Conservation (phyloP, 2,888 invertebrate species). For the Agriotes lineatus region DNA sequence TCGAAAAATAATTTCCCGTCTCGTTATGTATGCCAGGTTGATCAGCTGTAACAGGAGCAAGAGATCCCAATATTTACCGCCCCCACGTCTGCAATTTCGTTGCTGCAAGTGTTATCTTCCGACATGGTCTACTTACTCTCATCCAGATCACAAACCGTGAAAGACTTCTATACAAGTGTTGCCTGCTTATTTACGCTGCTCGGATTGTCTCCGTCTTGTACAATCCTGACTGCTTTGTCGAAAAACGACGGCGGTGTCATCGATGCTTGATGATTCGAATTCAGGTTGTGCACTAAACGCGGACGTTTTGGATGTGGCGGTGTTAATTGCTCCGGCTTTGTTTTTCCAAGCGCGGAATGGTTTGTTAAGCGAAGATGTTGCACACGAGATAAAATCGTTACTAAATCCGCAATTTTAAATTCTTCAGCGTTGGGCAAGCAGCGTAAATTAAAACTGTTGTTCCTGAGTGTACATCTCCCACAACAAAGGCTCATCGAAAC, state of each 20-base stretch:
- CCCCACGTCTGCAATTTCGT: not conserved
- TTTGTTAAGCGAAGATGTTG: too few relatives aligned
- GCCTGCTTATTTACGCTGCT: conserved; percentile 17
- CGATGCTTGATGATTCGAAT: not conserved
- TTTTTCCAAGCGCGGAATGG: too few relatives aligned
- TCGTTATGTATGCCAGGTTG: conserved; percentile 8
- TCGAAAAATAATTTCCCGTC: not conserved
- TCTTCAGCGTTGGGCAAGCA: too few relatives aligned
- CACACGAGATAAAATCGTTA: too few relatives aligned
- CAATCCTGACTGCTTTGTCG: not conserved
- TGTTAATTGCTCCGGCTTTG: too few relatives aligned
- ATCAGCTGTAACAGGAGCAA: conserved; percentile 16
- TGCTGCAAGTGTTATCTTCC: conserved; percentile 21
- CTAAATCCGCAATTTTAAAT: too few relatives aligned
- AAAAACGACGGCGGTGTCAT: conserved; percentile 7
- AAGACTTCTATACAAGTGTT: conserved; percentile 19
- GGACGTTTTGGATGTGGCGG: not conserved
- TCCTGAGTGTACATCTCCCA: not conserved
- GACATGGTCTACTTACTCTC: conserved; percentile 34
- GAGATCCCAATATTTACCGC: conserved; percentile 7
- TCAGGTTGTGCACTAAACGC: conserved; percentile 4
- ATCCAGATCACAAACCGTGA: conserved; percentile 18
- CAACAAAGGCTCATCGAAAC: not conserved
- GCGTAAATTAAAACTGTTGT: too few relatives aligned
- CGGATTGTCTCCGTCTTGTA: conserved; percentile 9